Evolutionary conservation across 2,797 vertebrate species (phyloP).

Genomic region (Halcyon leucocephala): DNA sequence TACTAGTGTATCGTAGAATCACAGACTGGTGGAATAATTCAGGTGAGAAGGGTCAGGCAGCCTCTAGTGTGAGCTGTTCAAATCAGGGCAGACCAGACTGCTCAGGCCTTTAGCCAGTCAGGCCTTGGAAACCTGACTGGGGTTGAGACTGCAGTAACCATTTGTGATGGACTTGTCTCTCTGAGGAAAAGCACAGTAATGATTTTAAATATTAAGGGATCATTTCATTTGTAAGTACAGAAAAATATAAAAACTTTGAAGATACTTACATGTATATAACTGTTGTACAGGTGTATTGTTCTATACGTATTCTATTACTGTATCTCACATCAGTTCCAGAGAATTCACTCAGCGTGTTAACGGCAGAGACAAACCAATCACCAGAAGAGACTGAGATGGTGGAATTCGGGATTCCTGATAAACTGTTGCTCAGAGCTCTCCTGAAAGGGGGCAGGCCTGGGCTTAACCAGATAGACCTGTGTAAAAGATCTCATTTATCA

Average conservation of each 20-base stretch:
- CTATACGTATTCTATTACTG: not conserved
- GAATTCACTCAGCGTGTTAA: not conserved
- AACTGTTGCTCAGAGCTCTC: not conserved
- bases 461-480: not conserved
- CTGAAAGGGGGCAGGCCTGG: not conserved
- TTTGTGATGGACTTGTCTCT: not conserved
- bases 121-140: not conserved
- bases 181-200: not conserved
- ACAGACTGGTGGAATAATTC: not conserved
- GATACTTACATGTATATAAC: not conserved
- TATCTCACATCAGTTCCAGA: not conserved
- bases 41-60: not conserved
- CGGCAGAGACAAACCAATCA: not conserved
- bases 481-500: not conserved
- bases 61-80: not conserved
- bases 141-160: not conserved
- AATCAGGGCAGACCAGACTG: not conserved
- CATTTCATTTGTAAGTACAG: not conserved
- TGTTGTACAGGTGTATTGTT: not conserved
- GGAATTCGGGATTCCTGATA: fast-evolving
- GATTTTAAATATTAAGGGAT: not conserved
- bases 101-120: not conserved
- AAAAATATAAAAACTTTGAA: not conserved
- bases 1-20: not conserved
- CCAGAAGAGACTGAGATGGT: not conserved